These are phyloP conservation scores for Acleris laterana DNA, from an alignment of 2,888 invertebrate species.

Conservation along the genomic window DNA sequence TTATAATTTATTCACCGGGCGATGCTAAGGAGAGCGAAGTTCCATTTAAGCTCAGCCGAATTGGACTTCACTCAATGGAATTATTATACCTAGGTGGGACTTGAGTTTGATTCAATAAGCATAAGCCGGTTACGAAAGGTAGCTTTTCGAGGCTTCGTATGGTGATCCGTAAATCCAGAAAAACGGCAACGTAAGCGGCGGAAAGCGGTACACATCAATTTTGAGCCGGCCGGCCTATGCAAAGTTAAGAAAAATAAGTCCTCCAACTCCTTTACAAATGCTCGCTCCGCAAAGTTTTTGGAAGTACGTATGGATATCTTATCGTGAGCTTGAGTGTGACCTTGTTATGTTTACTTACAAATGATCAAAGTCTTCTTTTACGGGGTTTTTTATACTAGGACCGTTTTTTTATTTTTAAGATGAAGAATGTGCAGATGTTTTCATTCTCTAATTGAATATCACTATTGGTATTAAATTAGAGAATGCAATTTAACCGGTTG, in stretches of 20 bases:
- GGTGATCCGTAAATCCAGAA: conserved; percentile 44
- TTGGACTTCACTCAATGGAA: conserved; percentile 28
- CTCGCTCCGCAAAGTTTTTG: conserved; percentile 3
- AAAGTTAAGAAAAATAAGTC: conserved; percentile 34
- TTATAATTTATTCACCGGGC: conserved; percentile 32
- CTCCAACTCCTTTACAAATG: conserved; percentile 21
- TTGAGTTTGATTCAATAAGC: conserved; percentile 28
- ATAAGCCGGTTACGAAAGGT: conserved; percentile 41
- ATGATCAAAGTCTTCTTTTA: too few relatives aligned
- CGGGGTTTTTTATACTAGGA: too few relatives aligned
- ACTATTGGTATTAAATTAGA: too few relatives aligned
- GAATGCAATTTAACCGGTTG: too few relatives aligned
- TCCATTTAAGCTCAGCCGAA: conserved; percentile 27
- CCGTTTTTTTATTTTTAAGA: too few relatives aligned
- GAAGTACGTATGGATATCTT: background rate
- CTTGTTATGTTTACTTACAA: too few relatives aligned
- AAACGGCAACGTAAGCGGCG: conserved; percentile 52
- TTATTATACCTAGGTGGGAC: conserved; percentile 26
- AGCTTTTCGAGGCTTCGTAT: conserved; percentile 37
- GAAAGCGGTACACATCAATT: conserved; percentile 32
- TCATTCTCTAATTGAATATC: too few relatives aligned
- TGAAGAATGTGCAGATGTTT: too few relatives aligned
- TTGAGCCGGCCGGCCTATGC: conserved; percentile 27
- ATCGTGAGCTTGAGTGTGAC: background rate
- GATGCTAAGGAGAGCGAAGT: conserved; percentile 23